Evolutionary conservation across 2,113 vertebrate genomes (phyloP), one percentile per base, ranked within the genome.

Genomic region (Paracanthobrama guichenoti): DNA sequence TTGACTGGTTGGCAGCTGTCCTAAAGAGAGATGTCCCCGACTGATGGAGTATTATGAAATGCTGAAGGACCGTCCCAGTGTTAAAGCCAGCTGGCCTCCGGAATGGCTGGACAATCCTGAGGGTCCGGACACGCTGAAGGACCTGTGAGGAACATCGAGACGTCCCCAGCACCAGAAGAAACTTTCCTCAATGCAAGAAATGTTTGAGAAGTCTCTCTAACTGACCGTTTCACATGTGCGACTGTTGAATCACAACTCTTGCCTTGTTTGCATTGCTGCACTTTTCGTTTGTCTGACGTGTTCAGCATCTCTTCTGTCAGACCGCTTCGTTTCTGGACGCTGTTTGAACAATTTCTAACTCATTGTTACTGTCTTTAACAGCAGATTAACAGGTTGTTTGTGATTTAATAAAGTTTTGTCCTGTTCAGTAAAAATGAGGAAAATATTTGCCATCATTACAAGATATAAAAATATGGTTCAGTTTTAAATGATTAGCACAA

Each of bases 1-100:
- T 39, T 9, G 12, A 73, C 11, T 82, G 31, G 14, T 9, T 57
- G 48, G 12, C 87, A 95, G 94, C 72, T 67, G 94, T 74, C 89
- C 90, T 75, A 82, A 79, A 3, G 90, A 91, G 44, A 78, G 55
- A 13, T 93, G 91, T 88, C 92, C 94, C 20, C 90, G 89, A n/a
- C 89, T 95, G 67, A 86, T 48, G 4, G 87, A 88, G 48, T 95
- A 95, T 28, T 86, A 93, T 42, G 39, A 31, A 35, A 84, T 55
- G 83, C 0, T 87, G 50, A 84, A 84, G 60, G 86, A 84, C 3
- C 67, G 78, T 24, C 77, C 82, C 39, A 87, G 86, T 28, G 18
- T 87, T 60, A 87, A 87, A 53, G 60, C 86, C 77, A 57, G 59
- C 26, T 87, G 86, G 86, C 86, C 82, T 18, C 71, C 78, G 2